phyloP scores from a whole-genome alignment of 2,113 vertebrate genomes.

The Acrocephalus kingi region DNA sequence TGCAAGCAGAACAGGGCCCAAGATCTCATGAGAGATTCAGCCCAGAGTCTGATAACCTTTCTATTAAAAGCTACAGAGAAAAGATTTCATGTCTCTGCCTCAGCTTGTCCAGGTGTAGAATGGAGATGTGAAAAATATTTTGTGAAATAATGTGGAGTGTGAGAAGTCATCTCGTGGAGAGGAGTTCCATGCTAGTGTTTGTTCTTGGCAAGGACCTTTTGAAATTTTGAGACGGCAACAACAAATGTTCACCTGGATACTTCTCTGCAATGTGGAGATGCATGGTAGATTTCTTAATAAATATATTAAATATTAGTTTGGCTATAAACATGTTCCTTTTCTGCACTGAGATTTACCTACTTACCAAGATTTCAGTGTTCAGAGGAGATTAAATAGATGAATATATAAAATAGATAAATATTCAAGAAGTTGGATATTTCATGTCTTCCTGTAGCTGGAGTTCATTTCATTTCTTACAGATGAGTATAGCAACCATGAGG shows the following conservation, averaged over 20 bases:
- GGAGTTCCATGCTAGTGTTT: neutral
- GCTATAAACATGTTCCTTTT: neutral
- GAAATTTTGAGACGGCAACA: neutral
- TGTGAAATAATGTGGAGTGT: neutral
- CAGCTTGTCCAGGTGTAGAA: neutral
- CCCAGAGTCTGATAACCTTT: neutral
- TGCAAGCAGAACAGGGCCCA: neutral
- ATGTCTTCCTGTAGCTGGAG: neutral
- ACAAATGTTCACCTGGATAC: neutral
- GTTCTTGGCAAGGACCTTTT: neutral
- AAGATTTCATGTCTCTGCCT: neutral
- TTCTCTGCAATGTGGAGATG: neutral
- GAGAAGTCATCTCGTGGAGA: neutral
- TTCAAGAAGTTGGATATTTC: conserved; percentile 20
- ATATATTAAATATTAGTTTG: neutral
- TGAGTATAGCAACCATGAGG: conserved; percentile 13
- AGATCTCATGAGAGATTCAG: neutral
- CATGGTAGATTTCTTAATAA: neutral
- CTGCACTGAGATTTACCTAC: neutral
- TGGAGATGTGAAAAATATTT: neutral
- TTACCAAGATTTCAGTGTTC: neutral
- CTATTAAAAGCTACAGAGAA: neutral
- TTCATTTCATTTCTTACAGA: conserved; percentile 52
- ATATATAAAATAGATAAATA: neutral
- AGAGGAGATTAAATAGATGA: neutral